A percentile compares a stretch with the other conserved stretches of the same genome.
These are phyloP conservation scores for Flabesymbios commensalis DNA, from an alignment of 2,888 invertebrate species.

Conservation along the genomic window DNA sequence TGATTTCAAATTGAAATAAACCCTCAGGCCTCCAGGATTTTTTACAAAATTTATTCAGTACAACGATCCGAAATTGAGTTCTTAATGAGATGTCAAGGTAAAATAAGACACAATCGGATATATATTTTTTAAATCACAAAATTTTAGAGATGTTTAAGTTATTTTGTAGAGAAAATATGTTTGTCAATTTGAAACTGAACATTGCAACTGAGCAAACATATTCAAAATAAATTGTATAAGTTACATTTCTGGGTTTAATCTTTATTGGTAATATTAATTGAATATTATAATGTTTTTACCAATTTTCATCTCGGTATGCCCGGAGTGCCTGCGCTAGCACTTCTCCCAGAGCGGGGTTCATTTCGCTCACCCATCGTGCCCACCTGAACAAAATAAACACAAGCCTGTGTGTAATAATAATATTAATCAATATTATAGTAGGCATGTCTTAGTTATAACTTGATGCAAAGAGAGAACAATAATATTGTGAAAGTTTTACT, in stretches of 20 bases:
- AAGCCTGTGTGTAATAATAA: neutral
- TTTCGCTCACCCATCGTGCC: constrained; percentile 54
- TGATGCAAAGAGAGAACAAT: too few species aligned
- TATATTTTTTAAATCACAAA: neutral
- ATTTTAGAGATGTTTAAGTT: neutral
- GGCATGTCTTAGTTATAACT: neutral
- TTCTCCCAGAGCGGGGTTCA: constrained; percentile 48
- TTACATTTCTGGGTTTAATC: too few species aligned
- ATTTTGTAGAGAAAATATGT: neutral
- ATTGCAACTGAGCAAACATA: neutral
- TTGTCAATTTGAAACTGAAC: neutral
- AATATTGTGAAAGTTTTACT: too few species aligned
- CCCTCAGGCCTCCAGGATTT: neutral
- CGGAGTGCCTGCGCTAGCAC: constrained; percentile 47
- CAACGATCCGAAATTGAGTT: neutral
- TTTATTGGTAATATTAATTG: neutral
- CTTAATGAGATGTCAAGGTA: neutral
- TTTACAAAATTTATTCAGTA: neutral
- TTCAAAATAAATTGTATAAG: neutral
- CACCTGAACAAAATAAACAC: constrained; percentile 41
- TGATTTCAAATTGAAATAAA: too few species aligned
- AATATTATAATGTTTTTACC: constrained; percentile 20
- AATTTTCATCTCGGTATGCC: constrained; percentile 42
- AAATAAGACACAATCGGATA: too few species aligned
- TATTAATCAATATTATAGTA: neutral